phyloP scores from a whole-genome alignment of 2,888 invertebrate genomes.

The Drosophila silvestris region DNA sequence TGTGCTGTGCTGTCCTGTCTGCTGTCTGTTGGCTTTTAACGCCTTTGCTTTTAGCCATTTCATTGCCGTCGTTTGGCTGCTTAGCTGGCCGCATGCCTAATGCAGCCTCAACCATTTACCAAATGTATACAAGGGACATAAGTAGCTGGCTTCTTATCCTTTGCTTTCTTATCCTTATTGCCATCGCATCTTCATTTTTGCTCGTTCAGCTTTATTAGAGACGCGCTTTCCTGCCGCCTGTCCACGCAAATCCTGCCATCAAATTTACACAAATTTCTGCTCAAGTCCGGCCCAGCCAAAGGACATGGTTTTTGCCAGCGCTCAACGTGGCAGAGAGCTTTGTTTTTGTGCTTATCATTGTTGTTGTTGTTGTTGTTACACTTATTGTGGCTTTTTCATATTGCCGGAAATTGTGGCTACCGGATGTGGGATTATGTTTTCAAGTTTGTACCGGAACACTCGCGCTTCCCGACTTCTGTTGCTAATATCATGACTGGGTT shows the following conservation, averaged over 20 bases:
- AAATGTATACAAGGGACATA: conserved; percentile 34
- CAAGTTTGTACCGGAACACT: conserved; percentile 72
- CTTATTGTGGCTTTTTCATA: conserved; percentile 72
- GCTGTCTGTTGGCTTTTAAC: conserved; percentile 67
- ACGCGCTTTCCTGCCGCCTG: conserved; percentile 37
- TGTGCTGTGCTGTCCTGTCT: background rate
- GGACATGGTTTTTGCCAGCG: conserved; percentile 66
- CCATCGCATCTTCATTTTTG: conserved; percentile 77
- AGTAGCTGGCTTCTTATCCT: conserved; percentile 58
- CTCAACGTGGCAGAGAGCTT: conserved; percentile 46
- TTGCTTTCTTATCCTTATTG: conserved; percentile 68
- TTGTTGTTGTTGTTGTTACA: conserved; percentile 21
- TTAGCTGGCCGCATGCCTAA: conserved; percentile 46
- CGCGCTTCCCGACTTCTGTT: conserved; percentile 44
- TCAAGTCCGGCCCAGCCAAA: conserved; percentile 56
- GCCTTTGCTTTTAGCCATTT: conserved; percentile 65
- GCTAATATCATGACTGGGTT: conserved; percentile 47
- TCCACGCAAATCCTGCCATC: conserved; percentile 69
- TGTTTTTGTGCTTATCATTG: conserved; percentile 50
- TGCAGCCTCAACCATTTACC: conserved; percentile 49
- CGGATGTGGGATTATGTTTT: conserved; percentile 77
- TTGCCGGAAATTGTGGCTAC: conserved; percentile 76
- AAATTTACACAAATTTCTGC: conserved; percentile 74
- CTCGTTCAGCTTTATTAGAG: conserved; percentile 71
- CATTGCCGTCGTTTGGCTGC: conserved; percentile 43